Evolutionary conservation across 2,888 invertebrate species (phyloP).

Genomic region (Venusia cambrica): DNA sequence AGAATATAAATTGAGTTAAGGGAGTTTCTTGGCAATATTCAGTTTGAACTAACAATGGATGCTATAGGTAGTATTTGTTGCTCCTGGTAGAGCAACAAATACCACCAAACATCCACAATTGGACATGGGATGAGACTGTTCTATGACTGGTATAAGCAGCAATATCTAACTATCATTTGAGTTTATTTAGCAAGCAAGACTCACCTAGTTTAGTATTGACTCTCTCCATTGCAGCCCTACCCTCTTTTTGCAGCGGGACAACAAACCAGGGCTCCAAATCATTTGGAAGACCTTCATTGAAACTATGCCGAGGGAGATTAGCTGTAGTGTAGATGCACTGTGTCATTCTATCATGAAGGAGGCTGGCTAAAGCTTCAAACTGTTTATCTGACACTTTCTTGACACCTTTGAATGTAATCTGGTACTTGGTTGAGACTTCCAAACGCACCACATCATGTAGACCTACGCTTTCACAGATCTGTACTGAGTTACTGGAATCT

Average conservation of each 20-base stretch:
- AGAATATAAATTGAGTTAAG: too few relatives aligned
- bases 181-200: constrained; percentile 13
- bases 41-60: too few relatives aligned
- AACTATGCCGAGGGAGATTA: constrained; percentile 84
- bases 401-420: constrained; percentile 73
- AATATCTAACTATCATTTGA: too few relatives aligned
- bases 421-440: constrained; percentile 91
- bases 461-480: constrained; percentile 93
- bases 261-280: constrained; percentile 88
- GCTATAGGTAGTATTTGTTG: too few relatives aligned
- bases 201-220: constrained; percentile 89
- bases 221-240: constrained; percentile 88
- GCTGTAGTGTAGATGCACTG: constrained; percentile 89
- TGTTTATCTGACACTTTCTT: constrained; percentile 55
- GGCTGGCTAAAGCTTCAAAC: constrained; percentile 75
- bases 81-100: too few relatives aligned
- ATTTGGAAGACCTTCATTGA: constrained; percentile 84
- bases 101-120: too few relatives aligned
- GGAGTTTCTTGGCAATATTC: too few relatives aligned
- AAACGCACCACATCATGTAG: constrained; percentile 87
- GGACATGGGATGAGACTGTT: too few relatives aligned
- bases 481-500: constrained; percentile 97
- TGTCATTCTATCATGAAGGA: constrained; percentile 96
- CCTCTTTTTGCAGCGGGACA: constrained; percentile 90
- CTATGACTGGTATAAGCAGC: too few relatives aligned